phyloP scores from a whole-genome alignment of 2,113 vertebrate genomes.

The Thunnus maccoyii region DNA sequence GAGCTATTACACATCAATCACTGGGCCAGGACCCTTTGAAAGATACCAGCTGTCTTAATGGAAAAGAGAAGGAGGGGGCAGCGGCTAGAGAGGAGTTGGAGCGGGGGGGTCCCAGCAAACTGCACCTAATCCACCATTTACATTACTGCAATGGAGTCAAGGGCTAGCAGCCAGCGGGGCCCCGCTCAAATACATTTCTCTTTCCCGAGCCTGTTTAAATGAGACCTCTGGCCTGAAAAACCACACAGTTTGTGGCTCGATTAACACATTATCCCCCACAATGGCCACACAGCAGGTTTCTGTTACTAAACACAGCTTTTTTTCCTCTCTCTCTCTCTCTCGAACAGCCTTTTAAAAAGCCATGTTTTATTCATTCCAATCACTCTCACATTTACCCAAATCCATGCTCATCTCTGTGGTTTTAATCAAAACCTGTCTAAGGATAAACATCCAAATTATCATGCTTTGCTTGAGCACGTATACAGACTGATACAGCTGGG shows the following conservation, averaged over 20 bases:
- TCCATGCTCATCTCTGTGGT: constrained; percentile 65
- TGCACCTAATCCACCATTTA: constrained; percentile 84
- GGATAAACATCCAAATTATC: constrained; percentile 66
- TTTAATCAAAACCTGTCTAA: constrained; percentile 68
- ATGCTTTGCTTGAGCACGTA: constrained; percentile 33
- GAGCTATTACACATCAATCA: constrained; percentile 88
- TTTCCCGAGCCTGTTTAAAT: constrained; percentile 75
- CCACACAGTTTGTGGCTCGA: constrained; percentile 80
- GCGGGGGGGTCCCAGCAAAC: constrained; percentile 59
- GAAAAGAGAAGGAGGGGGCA: constrained; percentile 75
- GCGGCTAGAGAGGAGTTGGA: constrained; percentile 48
- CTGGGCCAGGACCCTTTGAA: constrained; percentile 82
- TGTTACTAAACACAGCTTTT: constrained; percentile 73
- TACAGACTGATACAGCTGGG: constrained; percentile 7
- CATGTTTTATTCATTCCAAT: constrained; percentile 81
- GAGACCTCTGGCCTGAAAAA: constrained; percentile 81
- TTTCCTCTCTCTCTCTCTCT: constrained; percentile 22
- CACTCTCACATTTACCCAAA: constrained; percentile 73
- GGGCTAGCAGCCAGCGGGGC: constrained; percentile 79
- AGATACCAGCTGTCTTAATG: constrained; percentile 86
- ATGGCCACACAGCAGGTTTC: constrained; percentile 80
- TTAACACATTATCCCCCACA: constrained; percentile 84
- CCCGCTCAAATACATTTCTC: constrained; percentile 81
- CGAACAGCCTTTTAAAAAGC: constrained; percentile 68
- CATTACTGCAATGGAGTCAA: constrained; percentile 83